These are phyloP conservation scores for Ophraella communa DNA, from an alignment of 2,888 invertebrate genomes.

Conservation along the genomic window DNA sequence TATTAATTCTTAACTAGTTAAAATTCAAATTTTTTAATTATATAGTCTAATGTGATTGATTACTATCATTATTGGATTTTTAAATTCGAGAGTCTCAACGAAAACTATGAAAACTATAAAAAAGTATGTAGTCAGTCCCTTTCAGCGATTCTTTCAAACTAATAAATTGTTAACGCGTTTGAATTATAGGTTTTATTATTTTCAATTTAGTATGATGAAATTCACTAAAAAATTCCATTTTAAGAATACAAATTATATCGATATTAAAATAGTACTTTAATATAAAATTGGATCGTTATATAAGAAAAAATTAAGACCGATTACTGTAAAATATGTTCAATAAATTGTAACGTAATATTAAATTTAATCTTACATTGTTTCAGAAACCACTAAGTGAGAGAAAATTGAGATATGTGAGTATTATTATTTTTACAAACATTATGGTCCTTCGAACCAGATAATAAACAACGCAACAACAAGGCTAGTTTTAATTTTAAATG, in stretches of 20 bases:
- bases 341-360: too few species aligned
- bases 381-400: too few species aligned
- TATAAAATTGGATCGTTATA: too few species aligned
- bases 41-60: slow-evolving; percentile 2
- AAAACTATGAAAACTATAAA: not conserved
- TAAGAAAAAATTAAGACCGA: too few species aligned
- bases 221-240: not conserved
- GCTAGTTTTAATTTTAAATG: not conserved
- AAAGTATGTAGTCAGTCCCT: not conserved
- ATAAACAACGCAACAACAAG: not conserved
- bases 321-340: too few species aligned
- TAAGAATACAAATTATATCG: not conserved
- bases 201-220: not conserved
- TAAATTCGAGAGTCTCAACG: not conserved
- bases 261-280: too few species aligned
- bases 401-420: too few species aligned
- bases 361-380: too few species aligned
- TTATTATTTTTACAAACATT: not conserved
- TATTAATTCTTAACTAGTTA: not conserved
- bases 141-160: not conserved
- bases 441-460: not conserved
- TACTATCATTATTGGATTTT: not conserved
- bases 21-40: slow-evolving; percentile 9
- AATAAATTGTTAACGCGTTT: not conserved
- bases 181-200: not conserved